A percentile compares a stretch with the other conserved stretches of the same genome.
Evolutionary conservation across 2,113 vertebrate species (phyloP).

Genomic region (Nothobranchius kuhntae): DNA sequence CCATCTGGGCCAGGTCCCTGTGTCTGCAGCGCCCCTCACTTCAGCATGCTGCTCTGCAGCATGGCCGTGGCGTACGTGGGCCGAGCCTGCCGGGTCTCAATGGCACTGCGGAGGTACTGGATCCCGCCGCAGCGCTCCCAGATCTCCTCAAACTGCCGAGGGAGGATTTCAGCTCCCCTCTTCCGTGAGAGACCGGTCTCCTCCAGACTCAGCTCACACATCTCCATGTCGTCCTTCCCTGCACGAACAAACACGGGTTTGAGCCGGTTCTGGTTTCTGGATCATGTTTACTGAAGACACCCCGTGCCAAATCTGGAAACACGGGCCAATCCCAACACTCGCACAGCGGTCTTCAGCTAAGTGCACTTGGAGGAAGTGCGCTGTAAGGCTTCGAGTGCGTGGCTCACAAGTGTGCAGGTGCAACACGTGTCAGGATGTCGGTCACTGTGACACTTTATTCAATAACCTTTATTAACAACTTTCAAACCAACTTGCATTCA

Average conservation of each 20-base stretch:
- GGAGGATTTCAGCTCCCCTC: constrained; percentile 93
- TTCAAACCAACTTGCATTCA: no score
- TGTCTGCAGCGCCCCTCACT: constrained; percentile 65
- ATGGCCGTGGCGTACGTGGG: constrained; percentile 96
- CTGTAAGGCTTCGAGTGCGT: no score
- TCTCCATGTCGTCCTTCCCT: constrained; percentile 99
- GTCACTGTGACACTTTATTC: no score
- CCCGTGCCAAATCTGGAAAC: no score
- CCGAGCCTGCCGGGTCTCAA: constrained; percentile 90
- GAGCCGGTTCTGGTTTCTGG: no score
- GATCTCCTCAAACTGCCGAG: constrained; percentile 94
- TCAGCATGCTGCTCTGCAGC: constrained; percentile 88
- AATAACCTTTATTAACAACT: no score
- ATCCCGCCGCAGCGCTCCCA: constrained; percentile 97
- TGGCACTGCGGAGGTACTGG: constrained; percentile 91
- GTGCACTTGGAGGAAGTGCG: no score
- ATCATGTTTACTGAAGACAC: no score
- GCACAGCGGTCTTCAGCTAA: no score
- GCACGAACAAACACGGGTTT: neutral
- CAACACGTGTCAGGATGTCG: no score
- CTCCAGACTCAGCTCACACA: constrained; percentile 97
- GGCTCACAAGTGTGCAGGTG: no score
- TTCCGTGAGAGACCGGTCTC: constrained; percentile 96
- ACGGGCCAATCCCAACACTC: no score
- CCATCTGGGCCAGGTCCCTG: constrained; percentile 40